phyloP scores from a whole-genome alignment of 2,888 invertebrate genomes.

The Lasioglossum zephyrum region DNA sequence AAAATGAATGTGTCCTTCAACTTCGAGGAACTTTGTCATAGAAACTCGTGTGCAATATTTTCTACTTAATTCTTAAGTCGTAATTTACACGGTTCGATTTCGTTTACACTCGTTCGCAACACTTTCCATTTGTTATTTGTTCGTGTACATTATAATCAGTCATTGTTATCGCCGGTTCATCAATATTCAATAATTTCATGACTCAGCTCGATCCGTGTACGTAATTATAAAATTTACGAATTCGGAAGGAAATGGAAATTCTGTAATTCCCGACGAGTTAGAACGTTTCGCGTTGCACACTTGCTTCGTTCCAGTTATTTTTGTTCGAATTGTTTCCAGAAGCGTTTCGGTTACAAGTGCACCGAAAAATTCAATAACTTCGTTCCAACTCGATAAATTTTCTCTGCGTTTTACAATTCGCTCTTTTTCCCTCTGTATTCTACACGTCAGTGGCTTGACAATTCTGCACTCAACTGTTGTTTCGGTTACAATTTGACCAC shows the following conservation, averaged over 20 bases:
- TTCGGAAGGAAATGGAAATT: not conserved
- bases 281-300: not conserved
- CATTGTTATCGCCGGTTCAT: not conserved
- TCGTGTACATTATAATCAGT: not conserved
- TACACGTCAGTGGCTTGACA: slow-evolving; percentile 10
- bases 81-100: not conserved
- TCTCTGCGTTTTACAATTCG: slow-evolving; percentile 5
- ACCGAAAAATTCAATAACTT: slow-evolving; percentile 1
- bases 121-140: not conserved
- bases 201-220: not conserved
- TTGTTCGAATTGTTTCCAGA: not conserved
- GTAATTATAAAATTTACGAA: not conserved
- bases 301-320: not conserved
- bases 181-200: not conserved
- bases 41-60: not conserved
- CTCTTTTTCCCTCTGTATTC: not conserved
- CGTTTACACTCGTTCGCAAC: not conserved
- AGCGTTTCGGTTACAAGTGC: not conserved
- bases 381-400: not conserved
- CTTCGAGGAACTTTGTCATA: not conserved
- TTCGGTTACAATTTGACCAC: slow-evolving; percentile 14
- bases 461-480: slow-evolving; percentile 6
- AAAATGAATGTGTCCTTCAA: not conserved
- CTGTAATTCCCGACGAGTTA: not conserved
- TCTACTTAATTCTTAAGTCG: not conserved